These are phyloP conservation scores for Agrochola macilenta DNA, from an alignment of 2,888 invertebrate species.

Conservation along the genomic window DNA sequence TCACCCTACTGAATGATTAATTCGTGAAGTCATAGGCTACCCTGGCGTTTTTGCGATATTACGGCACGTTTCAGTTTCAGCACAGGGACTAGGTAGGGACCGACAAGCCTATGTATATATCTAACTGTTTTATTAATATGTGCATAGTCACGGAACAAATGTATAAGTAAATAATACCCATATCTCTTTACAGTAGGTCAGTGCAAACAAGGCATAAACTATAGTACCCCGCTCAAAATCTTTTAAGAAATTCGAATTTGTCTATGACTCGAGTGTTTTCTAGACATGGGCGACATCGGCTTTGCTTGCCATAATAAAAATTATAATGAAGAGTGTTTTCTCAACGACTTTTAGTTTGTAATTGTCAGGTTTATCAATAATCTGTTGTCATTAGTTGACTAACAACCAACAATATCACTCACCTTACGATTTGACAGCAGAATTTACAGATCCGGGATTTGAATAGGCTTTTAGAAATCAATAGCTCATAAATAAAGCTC, in stretches of 20 bases:
- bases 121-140: not conserved
- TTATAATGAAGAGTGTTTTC: no score
- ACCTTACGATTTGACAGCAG: constrained; percentile 13
- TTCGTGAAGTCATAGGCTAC: no score
- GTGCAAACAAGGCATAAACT: not conserved
- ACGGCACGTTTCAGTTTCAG: not conserved
- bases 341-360: not conserved
- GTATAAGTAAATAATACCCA: no score
- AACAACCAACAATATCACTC: constrained; percentile 14
- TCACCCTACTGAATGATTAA: no score
- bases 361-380: not conserved
- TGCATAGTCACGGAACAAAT: no score
- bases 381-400: not conserved
- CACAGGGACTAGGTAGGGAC: not conserved
- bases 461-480: constrained; percentile 36
- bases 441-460: constrained; percentile 45
- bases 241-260: not conserved
- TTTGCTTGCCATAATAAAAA: no score
- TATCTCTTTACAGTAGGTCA: not conserved
- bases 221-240: no score
- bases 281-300: no score
- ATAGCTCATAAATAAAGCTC: constrained; percentile 34
- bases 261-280: not conserved
- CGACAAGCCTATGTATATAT: no score
- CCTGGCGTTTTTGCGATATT: not conserved